Base-by-base conservation (phyloP, 2,888 invertebrate species). In the Amphimallon solstitiale region DNA sequence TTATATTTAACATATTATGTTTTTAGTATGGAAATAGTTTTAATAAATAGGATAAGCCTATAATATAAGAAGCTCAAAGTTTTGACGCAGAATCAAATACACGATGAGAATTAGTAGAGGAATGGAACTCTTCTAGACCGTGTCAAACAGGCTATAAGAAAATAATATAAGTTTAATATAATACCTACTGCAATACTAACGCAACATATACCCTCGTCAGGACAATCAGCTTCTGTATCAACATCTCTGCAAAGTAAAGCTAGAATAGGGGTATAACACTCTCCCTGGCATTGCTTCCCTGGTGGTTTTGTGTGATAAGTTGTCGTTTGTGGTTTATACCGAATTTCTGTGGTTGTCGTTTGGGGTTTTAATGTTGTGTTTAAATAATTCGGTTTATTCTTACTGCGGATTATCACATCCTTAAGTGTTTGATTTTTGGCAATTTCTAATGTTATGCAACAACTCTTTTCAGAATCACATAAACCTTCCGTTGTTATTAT, bases 231-330 rank as follows among this genome's bases (percentile, higher is more conserved):
- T 0, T 91, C 90, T 1, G 89, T 84, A 76, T 95, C 94, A 61
- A 95, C 89, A 74, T 92, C 90, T 76, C 95, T 94, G 78, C 96
- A 96, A 72, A 96, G 89, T 60, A 95, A 83, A 6, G 93, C 91
- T 77, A 95, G 89, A 37, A 96, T 84, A 0, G 92, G 91, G 67
- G 89, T 91, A 73, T 93, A 90, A 81, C 96, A 96, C 78, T 94
- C 93, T 0, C 95, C 96, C 49, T 86, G 86, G 77, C 95, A 95
- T 38, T 88, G 88, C 74, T 87, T 87, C 51, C 78, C 77, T n/a
- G 84, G 81, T n/a, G 81, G 81, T n/a, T 82, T 83, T 1, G 82
- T 61, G 79, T 78, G 61, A 79, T 80, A 67, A 75, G 75, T 73
- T 60, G 72, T 69, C 21, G 73, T 60, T 67, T 76, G 73, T 69